Evolutionary conservation across 2,888 invertebrate species (phyloP), one percentile per base, ranked within the genome.

Genomic region (Drosophila acutilabella): DNA sequence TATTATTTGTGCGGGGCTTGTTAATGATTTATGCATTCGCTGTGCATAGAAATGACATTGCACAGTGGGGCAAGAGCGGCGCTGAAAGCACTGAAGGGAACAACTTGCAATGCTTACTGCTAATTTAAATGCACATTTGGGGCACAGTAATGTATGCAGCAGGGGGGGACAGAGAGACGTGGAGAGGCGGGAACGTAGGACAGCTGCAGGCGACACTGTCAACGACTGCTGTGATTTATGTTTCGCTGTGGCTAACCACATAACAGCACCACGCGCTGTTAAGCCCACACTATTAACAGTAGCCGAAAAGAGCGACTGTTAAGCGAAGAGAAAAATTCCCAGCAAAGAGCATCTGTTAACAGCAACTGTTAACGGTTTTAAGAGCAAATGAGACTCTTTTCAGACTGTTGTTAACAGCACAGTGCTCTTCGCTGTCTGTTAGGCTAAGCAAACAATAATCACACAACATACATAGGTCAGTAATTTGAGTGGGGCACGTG

Each of bases 71-170:
- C 14, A n/a, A 16, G 38, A 3, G 41, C 5, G n/a, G n/a, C 1
- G 10, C 8, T 8, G 3, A 13, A 10, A 16, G 18, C 11, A 11
- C n/a, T 7, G n/a, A 68, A 66, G 70, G 52, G 53, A 23, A 44
- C 33, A 30, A 30, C 2, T 23, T 47, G 62, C 52, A 48, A 20
- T 54, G 56, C 44, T 45, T 56, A 36, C 50, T 53, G 80, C 87
- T 81, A 84, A 87, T 86, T 86, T 84, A 84, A 84, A 86, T 84
- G 83, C 83, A 86, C 83, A 86, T 84, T 84, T 84, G 83, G 84
- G 86, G 53, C 83, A 86, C 58, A 52, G 16, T 14, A 20, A 42
- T 11, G 18, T 48, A 0, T 50, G 65, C 38, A 42, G 6, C 2
- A 36, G 51, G 6, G 51, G 23, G 45, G 50, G 30, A 6, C 40